A percentile compares a stretch with the other conserved stretches of the same genome.
phyloP scores from a whole-genome alignment of 2,797 vertebrate genomes.

The Notoglanidium macrostoma region DNA sequence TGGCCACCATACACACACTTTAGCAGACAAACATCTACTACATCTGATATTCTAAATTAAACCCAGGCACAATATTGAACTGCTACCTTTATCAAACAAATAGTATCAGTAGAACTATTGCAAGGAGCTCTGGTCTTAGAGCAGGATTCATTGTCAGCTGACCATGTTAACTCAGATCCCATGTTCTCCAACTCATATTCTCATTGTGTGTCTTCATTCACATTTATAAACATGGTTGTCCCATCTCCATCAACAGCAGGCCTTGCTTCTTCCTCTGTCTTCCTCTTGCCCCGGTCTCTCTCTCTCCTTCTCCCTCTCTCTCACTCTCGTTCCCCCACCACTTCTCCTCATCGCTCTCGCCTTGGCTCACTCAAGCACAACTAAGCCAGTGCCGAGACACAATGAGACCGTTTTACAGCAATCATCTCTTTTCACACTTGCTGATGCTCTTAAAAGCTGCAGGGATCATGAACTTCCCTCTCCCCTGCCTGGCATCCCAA shows the following conservation, averaged over 20 bases:
- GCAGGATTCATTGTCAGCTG: background rate
- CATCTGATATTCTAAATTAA: conserved; percentile 55
- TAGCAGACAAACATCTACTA: conserved; percentile 17
- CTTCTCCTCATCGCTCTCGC: conserved; percentile 61
- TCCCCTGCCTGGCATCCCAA: conserved; percentile 31
- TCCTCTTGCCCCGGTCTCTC: conserved; percentile 35
- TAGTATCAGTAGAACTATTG: background rate
- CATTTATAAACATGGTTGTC: background rate
- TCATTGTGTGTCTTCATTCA: background rate
- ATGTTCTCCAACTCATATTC: background rate
- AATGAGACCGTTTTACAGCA: conserved; percentile 81
- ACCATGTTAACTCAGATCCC: background rate
- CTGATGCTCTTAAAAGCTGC: conserved; percentile 85
- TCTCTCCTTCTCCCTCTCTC: conserved; percentile 38
- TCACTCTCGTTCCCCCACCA: conserved; percentile 52
- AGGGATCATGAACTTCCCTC: conserved; percentile 74
- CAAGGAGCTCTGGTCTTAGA: background rate
- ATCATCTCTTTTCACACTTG: conserved; percentile 84
- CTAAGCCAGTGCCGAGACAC: conserved; percentile 80
- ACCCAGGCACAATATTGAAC: conserved; percentile 53
- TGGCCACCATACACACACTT: conserved; percentile 12
- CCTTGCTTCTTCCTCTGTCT: conserved; percentile 33
- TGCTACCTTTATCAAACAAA: conserved; percentile 1
- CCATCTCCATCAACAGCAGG: conserved; percentile 1
- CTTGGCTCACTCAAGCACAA: conserved; percentile 80